phyloP scores from a whole-genome alignment of 2,113 vertebrate species.

The Mirza zaza region DNA sequence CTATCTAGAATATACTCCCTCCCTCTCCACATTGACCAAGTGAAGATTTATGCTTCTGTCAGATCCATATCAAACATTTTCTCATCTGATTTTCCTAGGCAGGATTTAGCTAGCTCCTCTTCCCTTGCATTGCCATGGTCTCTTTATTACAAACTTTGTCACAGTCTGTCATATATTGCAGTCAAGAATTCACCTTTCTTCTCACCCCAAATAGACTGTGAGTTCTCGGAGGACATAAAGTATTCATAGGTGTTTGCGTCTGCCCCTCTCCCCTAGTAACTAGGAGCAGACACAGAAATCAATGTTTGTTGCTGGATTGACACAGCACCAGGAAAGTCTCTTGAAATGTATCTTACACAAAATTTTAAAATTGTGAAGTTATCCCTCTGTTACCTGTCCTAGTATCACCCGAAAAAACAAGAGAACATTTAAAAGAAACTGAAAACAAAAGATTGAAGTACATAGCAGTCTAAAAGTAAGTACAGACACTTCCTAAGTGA shows the following conservation, averaged over 20 bases:
- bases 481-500: not conserved
- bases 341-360: not conserved
- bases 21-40: not conserved
- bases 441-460: not conserved
- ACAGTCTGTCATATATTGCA: not conserved
- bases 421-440: not conserved
- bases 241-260: not conserved
- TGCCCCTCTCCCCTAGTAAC: not conserved
- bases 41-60: not conserved
- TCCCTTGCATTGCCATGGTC: not conserved
- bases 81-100: not conserved
- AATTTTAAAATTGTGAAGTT: not conserved
- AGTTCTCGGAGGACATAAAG: no score
- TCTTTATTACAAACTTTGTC: not conserved
- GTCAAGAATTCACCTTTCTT: not conserved
- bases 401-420: not conserved
- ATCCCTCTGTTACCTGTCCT: not conserved
- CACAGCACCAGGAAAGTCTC: not conserved
- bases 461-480: not conserved
- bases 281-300: not conserved
- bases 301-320: not conserved
- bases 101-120: not conserved
- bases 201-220: not conserved
- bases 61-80: not conserved
- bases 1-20: not conserved